phyloP scores from a whole-genome alignment of 2,888 invertebrate genomes.

The Frankliniella intonsa region DNA sequence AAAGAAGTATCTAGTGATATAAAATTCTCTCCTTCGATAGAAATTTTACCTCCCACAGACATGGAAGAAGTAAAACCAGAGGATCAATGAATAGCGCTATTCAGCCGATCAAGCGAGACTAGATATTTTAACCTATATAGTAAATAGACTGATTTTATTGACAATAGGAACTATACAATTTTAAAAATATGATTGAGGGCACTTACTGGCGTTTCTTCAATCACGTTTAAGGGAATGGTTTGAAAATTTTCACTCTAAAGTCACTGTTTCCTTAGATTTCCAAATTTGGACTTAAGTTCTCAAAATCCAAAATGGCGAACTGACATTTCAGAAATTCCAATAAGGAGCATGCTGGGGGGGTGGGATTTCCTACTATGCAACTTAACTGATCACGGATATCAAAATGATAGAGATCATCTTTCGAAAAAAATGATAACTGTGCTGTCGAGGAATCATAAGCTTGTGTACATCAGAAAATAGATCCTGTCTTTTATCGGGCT shows the following conservation, averaged over 20 bases:
- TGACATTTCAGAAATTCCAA: slow-evolving; percentile 27
- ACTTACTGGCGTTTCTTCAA: neutral
- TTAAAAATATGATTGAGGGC: neutral
- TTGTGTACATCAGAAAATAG: neutral
- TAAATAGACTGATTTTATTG: slow-evolving; percentile 1
- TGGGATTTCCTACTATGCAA: slow-evolving; percentile 7
- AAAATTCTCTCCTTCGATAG: neutral
- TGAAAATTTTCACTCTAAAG: neutral
- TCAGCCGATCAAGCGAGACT: neutral
- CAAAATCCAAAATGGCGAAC: slow-evolving; percentile 25
- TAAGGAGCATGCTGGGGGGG: slow-evolving; percentile 8
- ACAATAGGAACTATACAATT: neutral
- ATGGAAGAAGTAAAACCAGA: neutral
- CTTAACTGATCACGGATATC: neutral
- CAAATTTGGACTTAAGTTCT: slow-evolving; percentile 23
- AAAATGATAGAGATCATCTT: neutral
- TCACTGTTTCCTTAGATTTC: neutral
- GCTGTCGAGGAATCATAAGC: neutral
- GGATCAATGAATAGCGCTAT: neutral
- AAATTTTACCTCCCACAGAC: neutral
- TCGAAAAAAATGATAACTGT: neutral
- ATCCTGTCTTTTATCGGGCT: too few relatives aligned
- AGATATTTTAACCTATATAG: slow-evolving; percentile 25
- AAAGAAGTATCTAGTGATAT: neutral
- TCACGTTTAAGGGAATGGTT: neutral